Evolutionary conservation across 2,113 vertebrate genomes (phyloP).

Genomic region (Rhineura floridana): DNA sequence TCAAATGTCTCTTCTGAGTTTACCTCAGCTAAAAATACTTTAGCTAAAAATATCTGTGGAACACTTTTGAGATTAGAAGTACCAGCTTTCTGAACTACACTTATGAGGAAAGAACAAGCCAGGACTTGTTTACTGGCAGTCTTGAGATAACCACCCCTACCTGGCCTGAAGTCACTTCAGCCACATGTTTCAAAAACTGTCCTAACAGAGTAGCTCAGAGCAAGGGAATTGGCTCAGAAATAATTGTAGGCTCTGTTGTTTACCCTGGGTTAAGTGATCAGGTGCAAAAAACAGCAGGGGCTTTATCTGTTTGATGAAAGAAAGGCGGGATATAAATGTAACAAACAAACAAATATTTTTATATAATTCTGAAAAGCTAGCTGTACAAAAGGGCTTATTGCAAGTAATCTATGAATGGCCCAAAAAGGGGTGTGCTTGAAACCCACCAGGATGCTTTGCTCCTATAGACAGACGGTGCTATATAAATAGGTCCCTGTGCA

Average conservation of each 20-base stretch:
- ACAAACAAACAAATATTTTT: too few relatives aligned
- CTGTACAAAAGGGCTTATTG: neutral
- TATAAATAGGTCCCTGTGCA: neutral
- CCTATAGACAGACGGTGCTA: too few relatives aligned
- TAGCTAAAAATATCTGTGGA: neutral
- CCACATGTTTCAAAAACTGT: neutral
- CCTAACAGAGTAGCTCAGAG: neutral
- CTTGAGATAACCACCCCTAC: neutral
- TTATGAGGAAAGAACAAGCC: neutral
- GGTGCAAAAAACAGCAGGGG: neutral
- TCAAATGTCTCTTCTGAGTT: neutral
- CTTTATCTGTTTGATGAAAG: neutral
- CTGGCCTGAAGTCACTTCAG: neutral
- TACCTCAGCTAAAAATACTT: neutral
- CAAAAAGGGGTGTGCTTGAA: neutral
- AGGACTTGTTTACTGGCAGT: neutral
- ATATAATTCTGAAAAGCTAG: neutral
- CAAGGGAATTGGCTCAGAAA: neutral
- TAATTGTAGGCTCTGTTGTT: too few relatives aligned
- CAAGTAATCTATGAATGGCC: neutral
- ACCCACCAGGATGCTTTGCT: neutral
- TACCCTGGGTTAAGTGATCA: neutral
- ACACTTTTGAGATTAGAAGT: slow-evolving; percentile 1
- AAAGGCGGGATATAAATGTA: too few relatives aligned
- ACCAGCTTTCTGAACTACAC: neutral